Percentiles rank a stretch among this genome's conserved stretches.
These are phyloP conservation scores for Lithobius niger DNA, from an alignment of 1,140 invertebrate genomes.

Conservation along the genomic window DNA sequence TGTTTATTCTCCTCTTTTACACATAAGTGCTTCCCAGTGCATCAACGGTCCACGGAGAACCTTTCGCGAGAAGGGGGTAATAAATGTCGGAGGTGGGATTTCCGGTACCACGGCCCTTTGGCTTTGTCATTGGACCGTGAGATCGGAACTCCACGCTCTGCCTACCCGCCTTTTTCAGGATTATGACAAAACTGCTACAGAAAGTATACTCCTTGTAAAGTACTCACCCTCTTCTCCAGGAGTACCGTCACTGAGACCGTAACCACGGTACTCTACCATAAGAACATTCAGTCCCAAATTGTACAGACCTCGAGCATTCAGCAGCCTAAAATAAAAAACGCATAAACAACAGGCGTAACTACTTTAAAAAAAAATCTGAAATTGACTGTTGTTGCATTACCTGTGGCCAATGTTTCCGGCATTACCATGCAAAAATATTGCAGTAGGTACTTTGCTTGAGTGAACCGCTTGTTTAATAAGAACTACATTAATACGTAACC, in stretches of 20 bases:
- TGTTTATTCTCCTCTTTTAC: no score
- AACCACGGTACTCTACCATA: conserved; percentile 85
- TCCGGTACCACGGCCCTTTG: no score
- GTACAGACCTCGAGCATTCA: conserved; percentile 64
- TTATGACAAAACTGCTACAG: no score
- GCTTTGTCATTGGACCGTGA: no score
- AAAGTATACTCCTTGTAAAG: no score
- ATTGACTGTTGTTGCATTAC: conserved; percentile 32
- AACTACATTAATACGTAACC: conserved; percentile 67
- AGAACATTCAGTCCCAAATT: conserved; percentile 70
- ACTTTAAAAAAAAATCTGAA: not conserved
- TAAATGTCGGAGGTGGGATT: no score
- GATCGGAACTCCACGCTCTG: no score
- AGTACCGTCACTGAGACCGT: conserved; percentile 77
- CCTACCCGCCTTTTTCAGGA: no score
- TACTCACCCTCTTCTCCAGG: conserved; percentile 65
- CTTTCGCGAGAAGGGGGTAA: no score
- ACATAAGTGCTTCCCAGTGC: no score
- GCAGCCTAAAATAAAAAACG: conserved; percentile 40
- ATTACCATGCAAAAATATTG: conserved; percentile 89
- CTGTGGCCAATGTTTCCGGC: conserved; percentile 91
- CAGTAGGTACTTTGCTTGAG: conserved; percentile 50
- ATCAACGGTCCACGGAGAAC: no score
- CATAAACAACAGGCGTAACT: conserved; percentile 5
- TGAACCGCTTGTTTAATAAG: conserved; percentile 63